Base-by-base conservation (phyloP, 2,888 invertebrate species). In the Prenolepis imparis region DNA sequence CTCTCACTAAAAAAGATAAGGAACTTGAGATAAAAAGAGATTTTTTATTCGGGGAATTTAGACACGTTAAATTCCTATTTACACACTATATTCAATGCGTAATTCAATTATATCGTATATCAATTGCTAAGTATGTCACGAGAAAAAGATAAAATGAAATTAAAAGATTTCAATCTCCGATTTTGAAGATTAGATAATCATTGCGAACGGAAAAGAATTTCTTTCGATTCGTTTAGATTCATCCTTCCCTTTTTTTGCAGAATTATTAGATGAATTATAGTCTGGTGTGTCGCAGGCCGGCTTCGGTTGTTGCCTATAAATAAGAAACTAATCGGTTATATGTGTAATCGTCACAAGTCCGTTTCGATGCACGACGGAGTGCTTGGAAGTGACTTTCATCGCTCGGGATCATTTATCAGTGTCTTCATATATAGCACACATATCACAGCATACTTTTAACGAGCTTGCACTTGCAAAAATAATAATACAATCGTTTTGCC, bases 401-500 rank as follows among this genome's bases (percentile, higher is more conserved):
- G 59, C 36, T 59, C 6, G 57, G 57, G 68, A 78, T 70, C 41
- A 11, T 57, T 44, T 32, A 32, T 68, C 77, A 44, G n/a, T 44
- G 57, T 80, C 44, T 21, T 78, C 72, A 59, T 21, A 32, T 59
- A 59, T 55, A 44, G 59, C 57, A 72, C 57, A 72, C 78, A 72
- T 80, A 70, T 80, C 88, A 88, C 88, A 88, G 88, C 77, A 88
- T 80, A 88, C 87, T 70, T 87, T 84, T n/a, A 57, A 77, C 81
- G 85, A 82, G 78, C 74, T 83, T 75, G 78, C 77, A 75, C 39
- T 77, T 77, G 70, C 36, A 32, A 55, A 5, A 44, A 36, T 59
- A 44, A 59, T 66, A 36, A 59, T 57, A 78, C 57, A 9, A 36
- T 28, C 77, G 9, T 68, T 32, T 21, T 68, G 41, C 36, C 18